Percentiles rank a stretch among this genome's conserved stretches.
Conservation (phyloP, 2,113 vertebrate species). For the Ctenomys sociabilis region DNA sequence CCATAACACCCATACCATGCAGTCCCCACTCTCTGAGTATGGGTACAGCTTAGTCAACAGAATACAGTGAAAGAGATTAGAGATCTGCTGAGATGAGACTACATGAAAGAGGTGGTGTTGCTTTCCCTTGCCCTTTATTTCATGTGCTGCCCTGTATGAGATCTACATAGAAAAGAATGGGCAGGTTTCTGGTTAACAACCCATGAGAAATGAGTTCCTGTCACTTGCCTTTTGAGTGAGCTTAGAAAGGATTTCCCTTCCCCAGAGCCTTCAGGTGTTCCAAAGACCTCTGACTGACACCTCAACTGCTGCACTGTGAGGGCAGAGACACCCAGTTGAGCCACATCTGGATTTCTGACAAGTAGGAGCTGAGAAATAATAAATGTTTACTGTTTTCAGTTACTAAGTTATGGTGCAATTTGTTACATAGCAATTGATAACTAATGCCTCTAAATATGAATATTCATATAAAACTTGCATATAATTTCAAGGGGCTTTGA, state of each 20-base stretch:
- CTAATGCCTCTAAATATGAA: background rate
- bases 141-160: background rate
- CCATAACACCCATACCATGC: background rate
- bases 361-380: conserved; percentile 10
- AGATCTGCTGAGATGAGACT: background rate
- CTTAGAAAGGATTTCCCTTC: background rate
- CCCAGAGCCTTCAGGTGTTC: background rate
- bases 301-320: background rate
- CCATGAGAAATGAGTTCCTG: background rate
- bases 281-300: background rate
- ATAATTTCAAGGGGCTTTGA: conserved; percentile 43
- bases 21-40: background rate
- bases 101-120: background rate
- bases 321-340: background rate
- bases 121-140: background rate
- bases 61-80: background rate
- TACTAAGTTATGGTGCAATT: conserved; percentile 45
- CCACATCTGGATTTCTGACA: background rate
- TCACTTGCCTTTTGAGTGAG: background rate
- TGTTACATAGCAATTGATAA: conserved; percentile 20
- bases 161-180: background rate
- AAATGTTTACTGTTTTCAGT: conserved; percentile 40
- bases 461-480: conserved; percentile 30
- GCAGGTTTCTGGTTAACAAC: background rate
- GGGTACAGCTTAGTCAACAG: background rate